A percentile compares a stretch with the other conserved stretches of the same genome.
Conservation (phyloP, 2,113 vertebrate genomes). For the Ammospiza caudacuta region DNA sequence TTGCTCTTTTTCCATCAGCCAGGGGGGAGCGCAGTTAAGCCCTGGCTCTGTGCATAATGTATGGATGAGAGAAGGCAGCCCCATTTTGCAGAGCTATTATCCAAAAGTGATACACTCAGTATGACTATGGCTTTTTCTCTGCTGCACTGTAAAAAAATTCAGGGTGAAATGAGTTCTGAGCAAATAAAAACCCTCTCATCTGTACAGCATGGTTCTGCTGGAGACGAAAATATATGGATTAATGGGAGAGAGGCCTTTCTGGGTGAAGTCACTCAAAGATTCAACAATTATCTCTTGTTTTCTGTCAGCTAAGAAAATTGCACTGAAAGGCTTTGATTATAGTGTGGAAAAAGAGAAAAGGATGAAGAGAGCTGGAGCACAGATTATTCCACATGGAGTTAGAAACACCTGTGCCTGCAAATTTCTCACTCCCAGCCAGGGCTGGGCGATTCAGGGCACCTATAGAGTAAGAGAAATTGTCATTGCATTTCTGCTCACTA, state of each 20-base stretch:
- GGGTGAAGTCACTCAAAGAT: neutral
- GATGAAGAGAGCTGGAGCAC: neutral
- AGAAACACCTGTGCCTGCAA: neutral
- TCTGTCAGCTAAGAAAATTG: neutral
- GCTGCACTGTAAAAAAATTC: neutral
- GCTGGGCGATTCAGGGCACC: neutral
- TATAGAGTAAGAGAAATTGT: neutral
- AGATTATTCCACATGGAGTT: neutral
- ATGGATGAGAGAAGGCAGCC: neutral
- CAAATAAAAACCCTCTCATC: neutral
- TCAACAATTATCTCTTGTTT: neutral
- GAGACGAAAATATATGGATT: neutral
- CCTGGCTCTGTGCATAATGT: neutral
- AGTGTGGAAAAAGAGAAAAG: neutral
- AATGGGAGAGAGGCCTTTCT: neutral
- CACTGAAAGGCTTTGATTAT: neutral
- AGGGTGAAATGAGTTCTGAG: neutral
- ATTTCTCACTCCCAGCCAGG: neutral
- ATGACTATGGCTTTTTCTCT: neutral
- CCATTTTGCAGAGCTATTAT: neutral
- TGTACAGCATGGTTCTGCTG: neutral
- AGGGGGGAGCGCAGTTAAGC: neutral
- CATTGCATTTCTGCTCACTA: fast-evolving
- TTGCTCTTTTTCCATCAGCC: neutral
- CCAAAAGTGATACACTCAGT: neutral